These are phyloP conservation scores for Tadarida brasiliensis DNA, from an alignment of 2,797 vertebrate genomes.

Conservation along the genomic window DNA sequence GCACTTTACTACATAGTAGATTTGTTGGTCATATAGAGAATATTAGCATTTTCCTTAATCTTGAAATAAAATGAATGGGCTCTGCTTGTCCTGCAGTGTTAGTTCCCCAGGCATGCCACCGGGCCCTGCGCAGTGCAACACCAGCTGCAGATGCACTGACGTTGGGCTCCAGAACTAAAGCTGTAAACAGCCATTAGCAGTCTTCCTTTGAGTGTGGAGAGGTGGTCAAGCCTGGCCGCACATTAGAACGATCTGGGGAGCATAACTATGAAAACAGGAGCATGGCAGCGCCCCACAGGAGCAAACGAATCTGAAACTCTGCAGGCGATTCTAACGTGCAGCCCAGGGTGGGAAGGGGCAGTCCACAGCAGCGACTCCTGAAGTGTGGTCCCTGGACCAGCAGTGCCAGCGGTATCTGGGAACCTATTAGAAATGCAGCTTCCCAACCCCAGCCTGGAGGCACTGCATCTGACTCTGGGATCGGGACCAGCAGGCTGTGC, in stretches of 20 bases:
- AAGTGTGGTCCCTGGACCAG: neutral
- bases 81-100: neutral
- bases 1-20: neutral
- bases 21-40: neutral
- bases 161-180: neutral
- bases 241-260: neutral
- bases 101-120: no score
- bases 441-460: neutral
- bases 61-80: neutral
- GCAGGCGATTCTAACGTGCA: neutral
- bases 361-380: neutral
- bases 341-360: neutral
- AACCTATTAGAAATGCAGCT: neutral
- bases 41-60: neutral
- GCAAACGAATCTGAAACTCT: neutral
- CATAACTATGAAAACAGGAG: neutral
- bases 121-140: fast-evolving
- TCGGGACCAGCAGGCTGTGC: neutral
- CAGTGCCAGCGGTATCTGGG: neutral
- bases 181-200: neutral
- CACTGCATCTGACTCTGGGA: neutral
- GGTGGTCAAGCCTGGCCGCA: neutral
- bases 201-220: neutral
- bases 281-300: neutral
- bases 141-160: neutral